Evolutionary conservation across 2,888 invertebrate genomes (phyloP), one percentile per base, ranked within the genome.

Genomic region (Danaus chrysippus): DNA sequence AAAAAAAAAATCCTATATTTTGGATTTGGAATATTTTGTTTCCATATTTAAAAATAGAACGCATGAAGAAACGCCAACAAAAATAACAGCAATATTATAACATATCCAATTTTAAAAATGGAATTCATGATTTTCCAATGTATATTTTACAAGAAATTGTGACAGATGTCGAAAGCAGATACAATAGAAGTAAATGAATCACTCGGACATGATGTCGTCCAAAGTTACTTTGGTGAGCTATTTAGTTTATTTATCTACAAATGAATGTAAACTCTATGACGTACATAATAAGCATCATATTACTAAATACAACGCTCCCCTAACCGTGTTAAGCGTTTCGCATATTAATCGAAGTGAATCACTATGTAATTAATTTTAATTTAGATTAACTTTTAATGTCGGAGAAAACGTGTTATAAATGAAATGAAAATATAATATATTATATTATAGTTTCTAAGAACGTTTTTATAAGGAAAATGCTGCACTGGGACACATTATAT

Each of bases 101-200:
- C 2, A 5, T 34, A 8, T 23, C 5, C 1, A 23, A 23, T 1
- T 34, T 34, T 34, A 34, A 34, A 34, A 34, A 34, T 34, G 23
- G 23, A 34, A 34, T 34, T 34, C 23, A 34, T 34, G 23, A 34
- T 34, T 34, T 34, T 34, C 8, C 6, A 34, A 34, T 34, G 17
- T 58, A 15, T 34, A 34, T 17, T 17, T 49, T 19, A 64, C 56
- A 54, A 64, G 64, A 64, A 66, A 64, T 62, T 62, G 63, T 60
- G 65, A 68, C 63, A 63, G 59, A 68, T 73, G 69, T 70, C 65
- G 73, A 72, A 73, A 75, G 66, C 65, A 58, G 49, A 69, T 61
- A 73, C 70, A 73, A 71, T 72, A 62, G 69, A 63, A 61, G 57
- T 15, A 49, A 67, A 63, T 72, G 68, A 73, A 66, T 74, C 70